A percentile compares a stretch with the other conserved stretches of the same genome.
phyloP scores from a whole-genome alignment of 2,888 invertebrate genomes.

The Drosophila seclusa region DNA sequence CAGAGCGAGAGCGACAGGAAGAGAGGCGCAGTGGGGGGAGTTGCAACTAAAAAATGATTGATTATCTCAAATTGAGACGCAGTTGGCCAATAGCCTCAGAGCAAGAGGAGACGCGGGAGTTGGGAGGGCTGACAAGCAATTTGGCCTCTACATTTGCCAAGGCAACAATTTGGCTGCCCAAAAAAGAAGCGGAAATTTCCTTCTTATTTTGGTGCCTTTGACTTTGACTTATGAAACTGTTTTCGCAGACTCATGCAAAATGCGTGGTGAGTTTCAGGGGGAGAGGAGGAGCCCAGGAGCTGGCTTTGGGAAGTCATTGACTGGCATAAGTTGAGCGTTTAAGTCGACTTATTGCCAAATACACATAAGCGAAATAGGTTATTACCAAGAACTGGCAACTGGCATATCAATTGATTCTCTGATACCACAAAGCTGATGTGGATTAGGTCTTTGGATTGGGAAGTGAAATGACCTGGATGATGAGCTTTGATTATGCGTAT shows the following conservation, averaged over 20 bases:
- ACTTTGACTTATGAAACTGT: constrained; percentile 41
- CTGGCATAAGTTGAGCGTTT: constrained; percentile 60
- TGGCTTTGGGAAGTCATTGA: constrained; percentile 36
- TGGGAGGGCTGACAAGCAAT: neutral
- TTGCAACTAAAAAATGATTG: constrained; percentile 68
- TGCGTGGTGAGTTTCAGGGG: constrained; percentile 5
- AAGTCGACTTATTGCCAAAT: constrained; percentile 48
- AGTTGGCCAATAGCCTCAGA: constrained; percentile 44
- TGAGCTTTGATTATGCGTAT: constrained; percentile 4
- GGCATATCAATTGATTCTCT: constrained; percentile 62
- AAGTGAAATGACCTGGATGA: constrained; percentile 20
- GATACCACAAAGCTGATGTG: constrained; percentile 14
- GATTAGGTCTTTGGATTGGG: constrained; percentile 3
- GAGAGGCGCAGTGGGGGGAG: neutral
- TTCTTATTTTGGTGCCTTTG: constrained; percentile 14
- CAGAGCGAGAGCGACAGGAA: neutral
- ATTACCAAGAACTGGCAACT: constrained; percentile 51
- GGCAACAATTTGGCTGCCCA: constrained; percentile 33
- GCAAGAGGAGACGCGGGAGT: too few relatives aligned
- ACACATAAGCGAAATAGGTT: constrained; percentile 54
- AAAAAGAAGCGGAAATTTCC: constrained; percentile 11
- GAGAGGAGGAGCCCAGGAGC: neutral
- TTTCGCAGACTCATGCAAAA: constrained; percentile 52
- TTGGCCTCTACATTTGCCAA: constrained; percentile 55
- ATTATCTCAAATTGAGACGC: constrained; percentile 61